phyloP scores from a whole-genome alignment of 92 coral and sea anemone genomes.

The Micromussa lordhowensis region DNA sequence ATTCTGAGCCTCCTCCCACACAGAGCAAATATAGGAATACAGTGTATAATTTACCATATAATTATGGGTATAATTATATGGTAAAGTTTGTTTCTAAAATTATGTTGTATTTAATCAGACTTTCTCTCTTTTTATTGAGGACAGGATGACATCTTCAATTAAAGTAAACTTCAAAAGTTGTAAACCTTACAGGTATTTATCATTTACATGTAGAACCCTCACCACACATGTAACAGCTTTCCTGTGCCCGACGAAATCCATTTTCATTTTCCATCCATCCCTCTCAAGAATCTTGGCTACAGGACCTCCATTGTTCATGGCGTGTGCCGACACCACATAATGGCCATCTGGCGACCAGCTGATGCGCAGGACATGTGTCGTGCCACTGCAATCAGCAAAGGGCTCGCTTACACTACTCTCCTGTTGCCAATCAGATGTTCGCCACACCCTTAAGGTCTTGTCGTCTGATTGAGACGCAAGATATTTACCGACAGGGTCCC shows the following conservation, averaged over 20 bases:
- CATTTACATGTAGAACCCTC: not conserved
- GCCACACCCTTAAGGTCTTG: constrained; percentile 88
- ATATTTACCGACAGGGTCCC: constrained; percentile 99
- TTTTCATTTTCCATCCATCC: constrained; percentile 97
- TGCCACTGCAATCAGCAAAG: constrained; percentile 94
- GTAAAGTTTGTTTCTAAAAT: no score
- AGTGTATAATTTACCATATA: no score
- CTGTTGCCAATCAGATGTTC: constrained; percentile 97
- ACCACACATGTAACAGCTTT: constrained; percentile 98
- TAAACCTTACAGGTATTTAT: not conserved
- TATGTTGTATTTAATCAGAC: no score
- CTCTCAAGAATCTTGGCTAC: constrained; percentile 97
- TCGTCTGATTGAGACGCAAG: constrained; percentile 97
- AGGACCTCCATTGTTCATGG: constrained; percentile 97
- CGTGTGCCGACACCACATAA: constrained; percentile 98
- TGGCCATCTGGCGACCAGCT: constrained; percentile 99
- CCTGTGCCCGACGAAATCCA: constrained; percentile 98
- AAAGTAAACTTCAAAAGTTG: no score
- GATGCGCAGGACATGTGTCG: constrained; percentile 91
- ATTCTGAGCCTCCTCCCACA: no score
- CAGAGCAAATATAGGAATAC: no score
- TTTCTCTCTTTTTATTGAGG: no score
- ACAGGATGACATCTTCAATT: no score
- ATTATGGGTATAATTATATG: no score
- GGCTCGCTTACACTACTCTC: constrained; percentile 89